phyloP scores from a whole-genome alignment of 2,113 vertebrate genomes.

The Sylvia atricapilla region DNA sequence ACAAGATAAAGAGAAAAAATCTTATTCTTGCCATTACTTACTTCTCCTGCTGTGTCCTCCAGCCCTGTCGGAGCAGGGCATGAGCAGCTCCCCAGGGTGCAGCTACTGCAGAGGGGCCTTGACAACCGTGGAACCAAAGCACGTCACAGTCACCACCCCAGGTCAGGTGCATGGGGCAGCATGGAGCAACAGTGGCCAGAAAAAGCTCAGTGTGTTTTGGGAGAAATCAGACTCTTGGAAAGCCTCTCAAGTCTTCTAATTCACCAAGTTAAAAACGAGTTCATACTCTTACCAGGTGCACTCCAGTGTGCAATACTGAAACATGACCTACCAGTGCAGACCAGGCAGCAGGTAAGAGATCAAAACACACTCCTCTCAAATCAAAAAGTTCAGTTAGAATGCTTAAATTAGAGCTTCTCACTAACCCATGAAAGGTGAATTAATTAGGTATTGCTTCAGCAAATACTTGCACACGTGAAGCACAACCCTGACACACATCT shows the following conservation, averaged over 20 bases:
- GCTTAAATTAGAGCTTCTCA: not conserved
- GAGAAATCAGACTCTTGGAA: not conserved
- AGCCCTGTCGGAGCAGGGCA: not conserved
- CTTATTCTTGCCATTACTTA: not conserved
- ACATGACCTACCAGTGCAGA: not conserved
- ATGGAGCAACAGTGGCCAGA: not conserved
- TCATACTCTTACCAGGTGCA: not conserved
- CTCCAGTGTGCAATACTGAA: not conserved
- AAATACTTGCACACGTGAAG: not conserved
- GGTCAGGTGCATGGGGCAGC: not conserved
- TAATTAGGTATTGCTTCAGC: not conserved
- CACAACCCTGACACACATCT: not conserved
- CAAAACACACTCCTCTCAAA: not conserved
- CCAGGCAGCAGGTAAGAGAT: not conserved
- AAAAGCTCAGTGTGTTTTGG: not conserved
- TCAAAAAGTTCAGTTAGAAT: not conserved
- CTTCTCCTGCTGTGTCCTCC: not conserved
- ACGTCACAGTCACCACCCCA: not conserved
- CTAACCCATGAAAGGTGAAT: not conserved
- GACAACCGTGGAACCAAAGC: not conserved
- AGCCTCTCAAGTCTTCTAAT: not conserved
- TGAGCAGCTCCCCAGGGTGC: not conserved
- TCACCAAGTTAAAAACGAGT: not conserved
- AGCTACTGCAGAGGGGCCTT: accelerated
- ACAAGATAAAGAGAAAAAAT: not conserved